Conservation (phyloP, 2,113 vertebrate genomes). For the Actenoides lindsayi region DNA sequence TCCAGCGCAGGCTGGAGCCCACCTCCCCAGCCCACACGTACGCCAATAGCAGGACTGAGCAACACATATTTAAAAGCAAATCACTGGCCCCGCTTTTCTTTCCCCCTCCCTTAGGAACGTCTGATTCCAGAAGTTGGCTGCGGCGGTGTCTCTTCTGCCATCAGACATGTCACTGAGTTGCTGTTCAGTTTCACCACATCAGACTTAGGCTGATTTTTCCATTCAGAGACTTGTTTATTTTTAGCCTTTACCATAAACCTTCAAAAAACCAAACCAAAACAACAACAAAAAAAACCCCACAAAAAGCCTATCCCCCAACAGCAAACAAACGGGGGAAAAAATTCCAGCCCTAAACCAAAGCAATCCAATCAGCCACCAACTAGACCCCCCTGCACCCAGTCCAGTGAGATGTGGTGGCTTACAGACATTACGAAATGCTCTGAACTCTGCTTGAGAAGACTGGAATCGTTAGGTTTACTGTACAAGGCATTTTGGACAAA, state of each 20-base stretch:
- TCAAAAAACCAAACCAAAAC: not conserved
- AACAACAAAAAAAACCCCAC: not conserved
- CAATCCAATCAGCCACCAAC: not conserved
- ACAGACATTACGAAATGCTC: conserved; percentile 74
- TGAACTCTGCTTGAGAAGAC: conserved; percentile 67
- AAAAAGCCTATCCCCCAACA: not conserved
- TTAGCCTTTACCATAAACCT: conserved; percentile 54
- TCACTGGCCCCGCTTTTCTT: not conserved
- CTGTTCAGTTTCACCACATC: conserved; percentile 65
- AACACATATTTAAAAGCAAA: conserved; percentile 49
- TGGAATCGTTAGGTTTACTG: conserved; percentile 46
- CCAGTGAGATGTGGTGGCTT: conserved; percentile 28
- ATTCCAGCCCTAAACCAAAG: not conserved
- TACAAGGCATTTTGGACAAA: conserved; percentile 52
- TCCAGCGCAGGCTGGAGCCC: conserved; percentile 30
- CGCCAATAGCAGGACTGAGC: conserved; percentile 9
- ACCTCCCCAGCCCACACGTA: conserved; percentile 25
- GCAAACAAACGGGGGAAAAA: not conserved
- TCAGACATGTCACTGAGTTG: conserved; percentile 73
- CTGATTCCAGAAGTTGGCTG: conserved; percentile 72
- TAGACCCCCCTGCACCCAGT: conserved; percentile 32
- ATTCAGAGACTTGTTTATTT: conserved; percentile 69
- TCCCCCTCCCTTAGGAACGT: conserved; percentile 33
- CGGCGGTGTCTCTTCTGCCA: conserved; percentile 60
- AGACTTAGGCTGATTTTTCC: conserved; percentile 68